Evolutionary conservation across 2,113 vertebrate species (phyloP), one percentile per base, ranked within the genome.

Genomic region (Oxyruncus cristatus): DNA sequence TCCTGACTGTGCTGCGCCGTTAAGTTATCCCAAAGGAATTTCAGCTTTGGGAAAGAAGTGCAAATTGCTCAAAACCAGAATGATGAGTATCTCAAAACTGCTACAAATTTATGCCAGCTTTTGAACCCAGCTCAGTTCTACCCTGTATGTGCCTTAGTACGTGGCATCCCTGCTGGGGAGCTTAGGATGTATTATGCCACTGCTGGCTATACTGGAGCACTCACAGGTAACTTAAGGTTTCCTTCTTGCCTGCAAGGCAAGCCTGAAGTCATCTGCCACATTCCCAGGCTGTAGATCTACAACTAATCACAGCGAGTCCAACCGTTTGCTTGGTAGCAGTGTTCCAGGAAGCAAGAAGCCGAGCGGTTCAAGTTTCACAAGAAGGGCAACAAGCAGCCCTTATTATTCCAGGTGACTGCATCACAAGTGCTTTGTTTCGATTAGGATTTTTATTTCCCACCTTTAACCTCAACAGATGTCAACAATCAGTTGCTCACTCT

Each of bases 351-450:
- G 63, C 39, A 27, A 58, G 26, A 41, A 93, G 71, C 67, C 0
- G 0, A 50, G 42, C 7, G 7, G 75, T 18, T 95, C 68, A 17
- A 70, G 79, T 95, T 93, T 94, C 93, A 88, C 86, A 78, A 81
- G 86, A 87, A 63, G 44, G 3, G 12, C 8, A 28, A 86, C 78
- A 47, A 67, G 52, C 61, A 70, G 30, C 88, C 81, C 78, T 89
- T 93, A 85, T 93, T 94, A 94, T 94, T 94, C 88, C 93, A 96
- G 93, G 88, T 91, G 93, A 96, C 89, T 58, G 85, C 88, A 93
- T 50, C 90, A n/a, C 73, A 91, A 89, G 86, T 14, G 84, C 83
- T 81, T 71, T 88, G 88, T 74, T 94, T 93, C 75, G 77, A 85
- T 68, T 77, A 27, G 70, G 67, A 80, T 66, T 93, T 79, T 89